Evolutionary conservation across 2,113 vertebrate species (phyloP).

Genomic region (Butastur rufipennis): DNA sequence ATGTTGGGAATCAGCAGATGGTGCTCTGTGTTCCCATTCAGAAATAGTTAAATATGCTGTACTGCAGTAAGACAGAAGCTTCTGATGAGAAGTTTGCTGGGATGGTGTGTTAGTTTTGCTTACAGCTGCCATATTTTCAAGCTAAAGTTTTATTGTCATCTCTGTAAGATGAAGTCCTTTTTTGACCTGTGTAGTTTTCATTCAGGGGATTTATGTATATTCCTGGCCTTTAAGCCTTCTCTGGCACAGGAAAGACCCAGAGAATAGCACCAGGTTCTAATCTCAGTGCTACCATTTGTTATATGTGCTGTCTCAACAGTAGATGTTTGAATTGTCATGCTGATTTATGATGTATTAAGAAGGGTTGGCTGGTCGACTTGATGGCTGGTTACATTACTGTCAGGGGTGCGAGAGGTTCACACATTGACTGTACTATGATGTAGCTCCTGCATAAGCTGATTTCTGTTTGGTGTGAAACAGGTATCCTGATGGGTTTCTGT

Average conservation of each 20-base stretch:
- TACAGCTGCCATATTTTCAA: background rate
- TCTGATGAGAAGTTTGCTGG: background rate
- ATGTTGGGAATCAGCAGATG: background rate
- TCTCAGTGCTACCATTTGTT: background rate
- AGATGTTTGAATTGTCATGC: background rate
- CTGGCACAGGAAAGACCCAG: background rate
- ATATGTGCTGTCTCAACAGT: background rate
- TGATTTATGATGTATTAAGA: background rate
- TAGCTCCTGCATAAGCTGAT: background rate
- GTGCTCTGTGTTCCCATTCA: background rate
- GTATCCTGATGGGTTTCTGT: background rate
- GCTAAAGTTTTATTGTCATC: background rate
- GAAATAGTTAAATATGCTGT: background rate
- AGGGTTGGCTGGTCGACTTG: background rate
- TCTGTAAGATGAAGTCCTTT: background rate
- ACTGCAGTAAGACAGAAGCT: background rate
- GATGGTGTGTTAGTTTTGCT: background rate
- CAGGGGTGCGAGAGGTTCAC: background rate
- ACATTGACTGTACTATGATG: background rate
- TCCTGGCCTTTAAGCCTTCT: background rate
- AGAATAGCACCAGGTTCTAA: background rate
- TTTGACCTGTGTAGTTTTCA: background rate
- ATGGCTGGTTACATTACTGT: background rate
- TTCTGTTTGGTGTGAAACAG: background rate
- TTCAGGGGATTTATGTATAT: background rate